Evolutionary conservation across 2,113 vertebrate genomes (phyloP).

Genomic region (Podilymbus podiceps): DNA sequence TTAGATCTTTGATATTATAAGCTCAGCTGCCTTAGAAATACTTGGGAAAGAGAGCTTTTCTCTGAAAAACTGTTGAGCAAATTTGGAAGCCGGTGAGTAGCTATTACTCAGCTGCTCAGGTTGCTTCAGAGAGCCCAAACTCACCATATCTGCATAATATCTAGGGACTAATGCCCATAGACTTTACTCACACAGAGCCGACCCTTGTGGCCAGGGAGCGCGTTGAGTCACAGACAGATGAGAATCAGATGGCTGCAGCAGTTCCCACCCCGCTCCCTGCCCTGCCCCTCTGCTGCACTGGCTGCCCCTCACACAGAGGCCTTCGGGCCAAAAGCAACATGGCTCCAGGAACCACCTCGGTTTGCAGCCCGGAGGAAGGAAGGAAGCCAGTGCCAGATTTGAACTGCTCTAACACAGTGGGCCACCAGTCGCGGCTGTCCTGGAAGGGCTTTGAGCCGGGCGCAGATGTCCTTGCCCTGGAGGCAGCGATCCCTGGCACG

Average conservation of each 20-base stretch:
- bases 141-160: background rate
- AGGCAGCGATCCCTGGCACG: background rate
- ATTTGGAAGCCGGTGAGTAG: background rate
- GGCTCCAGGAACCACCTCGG: background rate
- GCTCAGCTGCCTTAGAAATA: background rate
- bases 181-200: background rate
- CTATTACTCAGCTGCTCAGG: background rate
- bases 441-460: background rate
- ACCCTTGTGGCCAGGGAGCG: background rate
- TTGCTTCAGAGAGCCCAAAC: background rate
- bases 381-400: background rate
- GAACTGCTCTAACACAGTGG: background rate
- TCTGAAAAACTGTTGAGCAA: background rate
- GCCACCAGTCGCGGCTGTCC: background rate
- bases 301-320: background rate
- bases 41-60: background rate
- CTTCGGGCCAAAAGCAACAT: background rate
- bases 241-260: background rate
- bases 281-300: background rate
- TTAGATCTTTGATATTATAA: background rate
- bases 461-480: fast-evolving
- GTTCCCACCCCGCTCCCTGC: background rate
- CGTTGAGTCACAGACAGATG: background rate
- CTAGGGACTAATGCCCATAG: background rate
- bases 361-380: background rate